Base-by-base conservation (phyloP, 53 echinoderm and acorn worm species). In the Stichopus horrens region DNA sequence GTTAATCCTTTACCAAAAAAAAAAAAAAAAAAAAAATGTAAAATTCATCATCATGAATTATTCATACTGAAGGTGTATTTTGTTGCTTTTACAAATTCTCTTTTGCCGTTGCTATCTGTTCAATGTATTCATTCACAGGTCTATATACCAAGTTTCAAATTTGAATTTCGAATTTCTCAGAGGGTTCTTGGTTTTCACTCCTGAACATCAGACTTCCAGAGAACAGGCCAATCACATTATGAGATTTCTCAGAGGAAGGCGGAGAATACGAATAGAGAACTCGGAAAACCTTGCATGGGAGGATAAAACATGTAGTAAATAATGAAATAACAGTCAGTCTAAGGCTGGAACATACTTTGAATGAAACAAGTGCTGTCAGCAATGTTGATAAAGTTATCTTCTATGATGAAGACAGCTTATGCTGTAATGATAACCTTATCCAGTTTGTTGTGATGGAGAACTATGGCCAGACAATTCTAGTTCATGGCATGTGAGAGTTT, bases 31-130 rank as follows among this genome's bases (percentile, higher is more conserved):
- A 37, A 37, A 2, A 79, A 51, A 53, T 55, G 79, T 79, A 79
- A 79, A 53, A 79, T 79, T 79, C 79, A 79, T 9, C 79, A 11
- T 53, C 79, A 53, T 79, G 79, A 53, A 79, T 79, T 18, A 79
- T 79, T 79, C 79, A 79, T 79, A 53, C n/a, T 14, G 19, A 14
- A 55, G 55, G 56, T 79, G 79, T 79, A 79, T 79, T 54, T 79
- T 63, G 63, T 63, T 16, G 5, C 63, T 16, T 63, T 63, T 63
- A 63, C 63, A 16, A 9, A 63, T 63, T 63, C 63, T 63, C 13
- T 10, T 63, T 14, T 63, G 11, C 11, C 63, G 4, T 63, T 7
- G 0, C 63, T 4, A 63, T 63, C 63, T 63, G 63, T 63, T 63
- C 63, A 63, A 63, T 63, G 63, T 63, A 63, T 63, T 63, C 63